A percentile compares a stretch with the other conserved stretches of the same genome.
Conservation (phyloP, 2,797 vertebrate genomes). For the Crypturellus tataupa region DNA sequence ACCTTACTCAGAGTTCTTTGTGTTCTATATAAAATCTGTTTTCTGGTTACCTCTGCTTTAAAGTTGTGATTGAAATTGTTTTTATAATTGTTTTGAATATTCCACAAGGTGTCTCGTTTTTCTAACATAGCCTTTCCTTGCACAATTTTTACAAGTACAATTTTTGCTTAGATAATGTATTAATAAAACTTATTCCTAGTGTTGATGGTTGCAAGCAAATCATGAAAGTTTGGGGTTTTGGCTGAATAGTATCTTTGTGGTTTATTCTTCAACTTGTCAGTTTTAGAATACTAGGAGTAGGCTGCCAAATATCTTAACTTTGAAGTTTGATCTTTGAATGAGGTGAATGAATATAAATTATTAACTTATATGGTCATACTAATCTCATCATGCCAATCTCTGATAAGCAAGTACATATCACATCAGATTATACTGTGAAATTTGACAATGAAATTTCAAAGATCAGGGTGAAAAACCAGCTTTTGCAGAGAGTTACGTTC, state of each 20-base stretch:
- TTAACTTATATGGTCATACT: constrained; percentile 61
- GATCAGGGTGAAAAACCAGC: constrained; percentile 2
- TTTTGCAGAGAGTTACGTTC: not conserved
- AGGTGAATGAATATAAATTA: constrained; percentile 38
- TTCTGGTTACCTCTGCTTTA: not conserved
- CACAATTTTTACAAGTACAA: not conserved
- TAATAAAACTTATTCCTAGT: not conserved
- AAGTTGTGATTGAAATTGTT: not conserved
- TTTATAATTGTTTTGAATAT: not conserved
- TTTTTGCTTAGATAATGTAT: not conserved
- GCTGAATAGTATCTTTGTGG: not conserved
- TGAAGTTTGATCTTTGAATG: constrained; percentile 58
- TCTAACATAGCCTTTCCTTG: not conserved
- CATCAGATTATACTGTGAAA: not conserved
- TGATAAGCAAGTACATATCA: not conserved
- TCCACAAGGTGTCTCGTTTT: not conserved
- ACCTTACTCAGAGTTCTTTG: not conserved
- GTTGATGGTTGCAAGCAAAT: not conserved
- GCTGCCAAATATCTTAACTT: not conserved
- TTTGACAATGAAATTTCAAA: constrained; percentile 20
- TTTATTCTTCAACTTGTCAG: accelerated
- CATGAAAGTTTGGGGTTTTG: not conserved
- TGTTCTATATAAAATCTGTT: not conserved
- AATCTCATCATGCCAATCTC: not conserved
- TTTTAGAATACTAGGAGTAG: not conserved